Percentiles rank a stretch among this genome's conserved stretches.
Conservation (phyloP, 2,888 invertebrate species). For the Aporophyla lueneburgensis region DNA sequence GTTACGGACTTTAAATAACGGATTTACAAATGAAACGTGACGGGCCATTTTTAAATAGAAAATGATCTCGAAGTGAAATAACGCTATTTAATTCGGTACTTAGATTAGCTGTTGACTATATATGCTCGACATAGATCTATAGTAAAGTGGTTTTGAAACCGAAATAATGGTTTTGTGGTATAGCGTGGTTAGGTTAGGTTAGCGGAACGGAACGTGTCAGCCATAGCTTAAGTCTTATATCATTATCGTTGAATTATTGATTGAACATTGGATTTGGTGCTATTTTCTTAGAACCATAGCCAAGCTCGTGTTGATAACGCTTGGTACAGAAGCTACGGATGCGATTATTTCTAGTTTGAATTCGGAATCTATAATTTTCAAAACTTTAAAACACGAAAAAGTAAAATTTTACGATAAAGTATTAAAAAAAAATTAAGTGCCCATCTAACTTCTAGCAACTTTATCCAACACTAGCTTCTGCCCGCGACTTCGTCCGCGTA, state of each 20-base stretch:
- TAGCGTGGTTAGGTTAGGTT: too few relatives aligned
- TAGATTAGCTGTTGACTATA: background rate
- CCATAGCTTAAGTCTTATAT: too few relatives aligned
- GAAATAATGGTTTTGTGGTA: constrained; percentile 9
- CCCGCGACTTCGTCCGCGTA: too few relatives aligned
- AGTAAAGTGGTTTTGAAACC: background rate
- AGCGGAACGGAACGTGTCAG: too few relatives aligned
- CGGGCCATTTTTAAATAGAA: background rate
- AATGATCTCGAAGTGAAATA: background rate
- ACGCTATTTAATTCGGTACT: background rate
- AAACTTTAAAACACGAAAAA: background rate
- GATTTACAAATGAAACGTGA: background rate
- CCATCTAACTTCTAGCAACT: background rate
- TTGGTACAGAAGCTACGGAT: background rate
- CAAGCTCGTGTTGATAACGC: too few relatives aligned
- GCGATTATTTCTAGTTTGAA: constrained; percentile 2
- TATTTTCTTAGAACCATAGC: too few relatives aligned
- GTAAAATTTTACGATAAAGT: background rate
- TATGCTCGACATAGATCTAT: background rate
- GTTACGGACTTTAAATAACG: background rate
- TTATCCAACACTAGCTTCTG: background rate
- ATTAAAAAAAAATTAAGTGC: background rate
- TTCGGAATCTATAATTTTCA: background rate
- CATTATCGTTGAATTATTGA: too few relatives aligned
- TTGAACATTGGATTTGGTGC: too few relatives aligned